phyloP scores from a whole-genome alignment of 2,113 vertebrate genomes.

The Clarias gariepinus region DNA sequence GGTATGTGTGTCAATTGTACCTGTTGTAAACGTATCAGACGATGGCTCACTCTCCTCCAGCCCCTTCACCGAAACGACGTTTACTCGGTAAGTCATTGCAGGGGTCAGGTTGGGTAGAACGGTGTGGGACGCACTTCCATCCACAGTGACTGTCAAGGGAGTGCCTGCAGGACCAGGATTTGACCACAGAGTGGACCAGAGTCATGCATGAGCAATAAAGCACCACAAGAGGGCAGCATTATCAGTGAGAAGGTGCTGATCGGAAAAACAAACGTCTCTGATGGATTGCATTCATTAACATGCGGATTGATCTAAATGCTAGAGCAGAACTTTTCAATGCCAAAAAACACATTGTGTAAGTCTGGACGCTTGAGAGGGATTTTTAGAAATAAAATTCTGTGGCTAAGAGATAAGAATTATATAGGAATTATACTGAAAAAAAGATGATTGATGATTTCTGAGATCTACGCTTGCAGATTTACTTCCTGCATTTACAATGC shows the following conservation, averaged over 20 bases:
- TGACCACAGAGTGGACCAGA: background rate
- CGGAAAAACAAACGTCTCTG: background rate
- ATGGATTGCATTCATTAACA: background rate
- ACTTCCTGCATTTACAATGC: background rate
- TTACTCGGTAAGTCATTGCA: slow-evolving; percentile 81
- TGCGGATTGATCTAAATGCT: background rate
- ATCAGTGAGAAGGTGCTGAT: slow-evolving; percentile 7
- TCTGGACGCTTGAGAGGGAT: background rate
- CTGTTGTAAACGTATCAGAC: slow-evolving; percentile 83
- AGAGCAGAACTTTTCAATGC: background rate
- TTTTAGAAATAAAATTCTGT: background rate
- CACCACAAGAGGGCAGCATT: background rate
- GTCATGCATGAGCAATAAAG: background rate
- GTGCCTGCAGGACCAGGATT: slow-evolving; percentile 67
- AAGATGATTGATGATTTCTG: background rate
- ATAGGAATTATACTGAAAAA: background rate
- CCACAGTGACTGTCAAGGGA: slow-evolving; percentile 73
- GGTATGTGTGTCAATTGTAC: slow-evolving; percentile 60
- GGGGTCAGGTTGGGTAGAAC: slow-evolving; percentile 79
- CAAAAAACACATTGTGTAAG: background rate
- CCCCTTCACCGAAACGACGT: slow-evolving; percentile 82
- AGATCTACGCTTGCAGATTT: background rate
- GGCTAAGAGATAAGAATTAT: background rate
- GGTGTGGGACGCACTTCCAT: slow-evolving; percentile 76
- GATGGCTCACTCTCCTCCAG: slow-evolving; percentile 88